These are phyloP conservation scores for Agrochola lota DNA, from an alignment of 2,888 invertebrate genomes.

Conservation along the genomic window DNA sequence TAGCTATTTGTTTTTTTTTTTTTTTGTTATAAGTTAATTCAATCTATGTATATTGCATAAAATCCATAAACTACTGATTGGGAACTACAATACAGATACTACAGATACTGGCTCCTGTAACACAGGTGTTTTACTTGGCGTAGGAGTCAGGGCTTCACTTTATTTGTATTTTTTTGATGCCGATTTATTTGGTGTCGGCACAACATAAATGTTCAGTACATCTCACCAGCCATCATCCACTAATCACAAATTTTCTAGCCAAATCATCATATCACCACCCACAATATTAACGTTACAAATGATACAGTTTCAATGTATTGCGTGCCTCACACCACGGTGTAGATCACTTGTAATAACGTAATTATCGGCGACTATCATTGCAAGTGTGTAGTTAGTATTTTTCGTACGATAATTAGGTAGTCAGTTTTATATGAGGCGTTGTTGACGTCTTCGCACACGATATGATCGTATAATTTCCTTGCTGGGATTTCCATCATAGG, in stretches of 20 bases:
- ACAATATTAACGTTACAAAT: conserved; percentile 10
- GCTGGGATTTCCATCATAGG: conserved; percentile 38
- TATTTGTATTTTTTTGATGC: background rate
- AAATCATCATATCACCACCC: conserved; percentile 2
- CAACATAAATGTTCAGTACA: background rate
- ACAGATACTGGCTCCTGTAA: too few species aligned
- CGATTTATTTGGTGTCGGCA: background rate
- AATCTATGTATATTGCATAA: too few species aligned
- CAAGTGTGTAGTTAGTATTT: conserved; percentile 34
- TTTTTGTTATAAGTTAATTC: too few species aligned
- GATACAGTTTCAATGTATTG: conserved; percentile 27
- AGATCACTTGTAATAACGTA: conserved; percentile 33
- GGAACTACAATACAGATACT: too few species aligned
- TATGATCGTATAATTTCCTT: conserved; percentile 40
- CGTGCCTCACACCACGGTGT: conserved; percentile 35
- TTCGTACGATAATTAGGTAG: conserved; percentile 47
- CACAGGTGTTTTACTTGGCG: too few species aligned
- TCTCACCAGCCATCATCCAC: background rate
- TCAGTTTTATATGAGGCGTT: conserved; percentile 34
- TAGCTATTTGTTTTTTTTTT: too few species aligned
- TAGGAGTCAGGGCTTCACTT: too few species aligned
- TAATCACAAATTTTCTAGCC: background rate
- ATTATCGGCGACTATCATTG: conserved; percentile 48
- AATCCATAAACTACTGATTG: too few species aligned
- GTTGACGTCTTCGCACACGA: conserved; percentile 36